A percentile compares a stretch with the other conserved stretches of the same genome.
Evolutionary conservation across 2,113 vertebrate species (phyloP).

Genomic region (Pelobates fuscus): DNA sequence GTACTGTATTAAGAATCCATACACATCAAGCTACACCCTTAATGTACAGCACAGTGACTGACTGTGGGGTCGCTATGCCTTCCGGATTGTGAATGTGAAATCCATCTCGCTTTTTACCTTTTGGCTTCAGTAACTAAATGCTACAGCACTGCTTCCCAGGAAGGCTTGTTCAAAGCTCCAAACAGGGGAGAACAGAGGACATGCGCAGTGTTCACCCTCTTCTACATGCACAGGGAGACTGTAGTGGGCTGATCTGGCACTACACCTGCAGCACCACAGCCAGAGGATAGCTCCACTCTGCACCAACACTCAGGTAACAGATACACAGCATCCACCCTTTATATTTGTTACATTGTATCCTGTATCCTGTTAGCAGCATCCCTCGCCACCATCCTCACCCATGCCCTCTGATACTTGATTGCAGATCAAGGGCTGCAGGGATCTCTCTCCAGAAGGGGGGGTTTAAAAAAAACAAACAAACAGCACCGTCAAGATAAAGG

Average conservation of each 20-base stretch:
- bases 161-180: slow-evolving; percentile 43
- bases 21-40: neutral
- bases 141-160: slow-evolving; percentile 38
- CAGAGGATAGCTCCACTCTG: slow-evolving; percentile 69
- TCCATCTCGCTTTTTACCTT: slow-evolving; percentile 60
- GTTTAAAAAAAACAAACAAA: slow-evolving; percentile 54
- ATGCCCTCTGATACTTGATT: slow-evolving; percentile 61
- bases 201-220: slow-evolving; percentile 60
- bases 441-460: slow-evolving; percentile 59
- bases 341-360: neutral
- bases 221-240: slow-evolving; percentile 52
- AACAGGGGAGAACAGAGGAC: slow-evolving; percentile 52
- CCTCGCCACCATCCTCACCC: slow-evolving; percentile 28
- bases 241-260: slow-evolving; percentile 63
- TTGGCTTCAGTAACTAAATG: slow-evolving; percentile 52
- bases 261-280: slow-evolving; percentile 70
- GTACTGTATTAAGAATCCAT: no score
- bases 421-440: slow-evolving; percentile 69
- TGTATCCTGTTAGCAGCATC: neutral
- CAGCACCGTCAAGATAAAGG: neutral
- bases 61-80: neutral
- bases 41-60: neutral
- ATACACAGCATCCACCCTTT: slow-evolving; percentile 9
- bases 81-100: slow-evolving; percentile 50
- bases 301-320: slow-evolving; percentile 64